phyloP scores from a whole-genome alignment of 2,797 vertebrate genomes.

The Sandelia bainsii region DNA sequence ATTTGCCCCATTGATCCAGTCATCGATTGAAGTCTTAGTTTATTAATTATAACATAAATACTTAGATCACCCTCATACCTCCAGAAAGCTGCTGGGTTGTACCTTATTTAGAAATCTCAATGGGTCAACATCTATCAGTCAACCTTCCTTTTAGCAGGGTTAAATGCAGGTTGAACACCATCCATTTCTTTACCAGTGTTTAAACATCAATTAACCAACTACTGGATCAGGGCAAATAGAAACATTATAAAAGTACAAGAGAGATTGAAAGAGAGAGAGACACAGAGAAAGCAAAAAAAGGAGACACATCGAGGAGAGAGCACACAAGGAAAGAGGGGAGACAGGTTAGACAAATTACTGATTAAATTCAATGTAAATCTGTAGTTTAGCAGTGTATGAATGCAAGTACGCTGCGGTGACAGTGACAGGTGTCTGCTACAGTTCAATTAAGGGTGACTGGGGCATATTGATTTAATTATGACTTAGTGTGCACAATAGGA shows the following conservation, averaged over 20 bases:
- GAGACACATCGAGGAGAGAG: neutral
- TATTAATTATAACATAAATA: constrained; percentile 16
- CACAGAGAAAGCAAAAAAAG: neutral
- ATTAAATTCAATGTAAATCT: neutral
- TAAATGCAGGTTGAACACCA: too few species aligned
- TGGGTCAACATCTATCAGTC: neutral
- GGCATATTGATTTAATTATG: neutral
- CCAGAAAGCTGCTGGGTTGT: neutral
- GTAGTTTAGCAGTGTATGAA: neutral
- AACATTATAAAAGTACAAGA: neutral
- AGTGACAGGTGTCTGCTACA: neutral
- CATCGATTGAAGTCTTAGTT: neutral
- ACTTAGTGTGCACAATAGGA: neutral
- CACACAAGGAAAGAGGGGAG: neutral
- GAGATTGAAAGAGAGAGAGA: neutral
- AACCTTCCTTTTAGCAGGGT: too few species aligned
- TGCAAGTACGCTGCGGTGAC: neutral
- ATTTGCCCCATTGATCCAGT: neutral
- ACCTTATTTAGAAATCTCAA: neutral
- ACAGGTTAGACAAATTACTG: neutral
- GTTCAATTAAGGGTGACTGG: neutral
- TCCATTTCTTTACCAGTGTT: too few species aligned
- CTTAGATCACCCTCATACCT: neutral
- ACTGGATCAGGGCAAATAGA: too few species aligned
- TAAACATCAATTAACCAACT: neutral